Conservation (phyloP, 2,113 vertebrate genomes). For the Rissa tridactyla region DNA sequence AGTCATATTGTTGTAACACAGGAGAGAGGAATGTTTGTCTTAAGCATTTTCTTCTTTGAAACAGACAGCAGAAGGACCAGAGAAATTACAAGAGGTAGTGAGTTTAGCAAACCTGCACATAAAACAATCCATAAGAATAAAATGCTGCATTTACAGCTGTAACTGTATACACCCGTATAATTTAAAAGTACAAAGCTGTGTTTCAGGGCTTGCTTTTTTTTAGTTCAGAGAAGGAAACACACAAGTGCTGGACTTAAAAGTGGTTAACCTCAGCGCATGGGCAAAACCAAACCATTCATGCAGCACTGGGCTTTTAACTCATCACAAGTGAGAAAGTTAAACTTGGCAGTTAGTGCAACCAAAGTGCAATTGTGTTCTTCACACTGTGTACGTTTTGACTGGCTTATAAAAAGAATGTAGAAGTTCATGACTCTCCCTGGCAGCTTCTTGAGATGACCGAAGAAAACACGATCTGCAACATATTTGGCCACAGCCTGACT, state of each 20-base stretch:
- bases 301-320: background rate
- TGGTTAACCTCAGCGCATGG: background rate
- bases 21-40: background rate
- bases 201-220: background rate
- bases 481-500: constrained; percentile 37
- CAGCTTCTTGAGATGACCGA: constrained; percentile 35
- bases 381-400: constrained; percentile 69
- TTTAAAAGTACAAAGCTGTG: constrained; percentile 42
- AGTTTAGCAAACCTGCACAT: constrained; percentile 35
- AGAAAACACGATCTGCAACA: constrained; percentile 66
- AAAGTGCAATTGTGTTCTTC: constrained; percentile 10
- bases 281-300: background rate
- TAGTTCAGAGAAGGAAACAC: background rate
- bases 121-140: constrained; percentile 50
- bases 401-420: constrained; percentile 70
- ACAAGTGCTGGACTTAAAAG: background rate
- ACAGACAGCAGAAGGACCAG: background rate
- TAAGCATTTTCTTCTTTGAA: constrained; percentile 16
- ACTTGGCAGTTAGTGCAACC: background rate
- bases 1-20: background rate
- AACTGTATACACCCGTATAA: background rate
- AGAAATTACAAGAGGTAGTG: constrained; percentile 53
- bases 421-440: constrained; percentile 65
- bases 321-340: background rate
- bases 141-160: constrained; percentile 35